A percentile compares a stretch with the other conserved stretches of the same genome.
phyloP scores from a whole-genome alignment of 2,888 invertebrate species.

The Oxycera nigricornis region DNA sequence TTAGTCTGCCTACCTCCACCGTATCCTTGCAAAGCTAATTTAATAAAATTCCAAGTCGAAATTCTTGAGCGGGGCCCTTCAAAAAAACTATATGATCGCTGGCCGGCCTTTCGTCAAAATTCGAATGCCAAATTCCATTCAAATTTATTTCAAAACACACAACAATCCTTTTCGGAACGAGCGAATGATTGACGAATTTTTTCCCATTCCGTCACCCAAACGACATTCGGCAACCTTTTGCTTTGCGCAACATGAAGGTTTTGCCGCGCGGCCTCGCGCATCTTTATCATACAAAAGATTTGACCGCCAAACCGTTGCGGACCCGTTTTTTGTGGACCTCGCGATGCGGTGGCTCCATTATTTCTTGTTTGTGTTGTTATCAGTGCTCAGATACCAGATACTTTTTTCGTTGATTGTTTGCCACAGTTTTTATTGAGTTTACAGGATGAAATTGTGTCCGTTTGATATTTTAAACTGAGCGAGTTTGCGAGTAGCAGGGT shows the following conservation, averaged over 20 bases:
- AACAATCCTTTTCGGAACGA: slow-evolving; percentile 35
- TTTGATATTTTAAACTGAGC: not conserved
- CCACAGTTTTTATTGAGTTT: not conserved
- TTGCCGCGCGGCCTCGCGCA: not conserved
- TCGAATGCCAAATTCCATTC: slow-evolving; percentile 40
- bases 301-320: slow-evolving; percentile 3
- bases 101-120: slow-evolving; percentile 36
- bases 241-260: not conserved
- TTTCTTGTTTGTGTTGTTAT: not conserved
- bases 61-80: slow-evolving; percentile 1
- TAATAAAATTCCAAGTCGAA: slow-evolving; percentile 34
- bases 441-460: not conserved
- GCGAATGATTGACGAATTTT: slow-evolving; percentile 47
- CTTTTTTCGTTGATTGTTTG: not conserved
- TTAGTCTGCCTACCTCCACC: no score
- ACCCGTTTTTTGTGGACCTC: not conserved
- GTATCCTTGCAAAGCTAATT: slow-evolving; percentile 17
- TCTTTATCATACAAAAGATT: slow-evolving; percentile 36
- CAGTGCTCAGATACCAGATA: not conserved
- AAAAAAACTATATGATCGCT: slow-evolving; percentile 39
- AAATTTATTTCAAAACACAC: slow-evolving; percentile 41
- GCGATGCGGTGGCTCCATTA: not conserved
- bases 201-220: slow-evolving; percentile 42
- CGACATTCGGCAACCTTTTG: slow-evolving; percentile 38
- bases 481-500: not conserved